Evolutionary conservation across 2,113 vertebrate species (phyloP).

Genomic region (Pimephales promelas): DNA sequence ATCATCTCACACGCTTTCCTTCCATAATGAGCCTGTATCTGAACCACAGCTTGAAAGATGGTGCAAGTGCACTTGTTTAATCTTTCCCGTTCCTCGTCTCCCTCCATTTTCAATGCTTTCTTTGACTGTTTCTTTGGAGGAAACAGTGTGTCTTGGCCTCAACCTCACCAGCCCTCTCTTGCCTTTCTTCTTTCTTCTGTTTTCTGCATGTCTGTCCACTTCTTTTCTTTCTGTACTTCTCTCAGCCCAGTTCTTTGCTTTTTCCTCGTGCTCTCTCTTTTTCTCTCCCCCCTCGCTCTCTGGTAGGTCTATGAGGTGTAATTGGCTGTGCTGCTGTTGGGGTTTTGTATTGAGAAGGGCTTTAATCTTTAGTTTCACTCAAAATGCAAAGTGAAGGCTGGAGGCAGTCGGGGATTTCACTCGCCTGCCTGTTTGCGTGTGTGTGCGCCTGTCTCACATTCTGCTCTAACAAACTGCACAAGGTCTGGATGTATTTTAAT

Average conservation of each 20-base stretch:
- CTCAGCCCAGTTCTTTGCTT: conserved; percentile 34
- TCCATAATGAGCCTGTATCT: conserved; percentile 54
- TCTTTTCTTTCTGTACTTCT: conserved; percentile 31
- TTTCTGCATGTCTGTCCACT: conserved; percentile 27
- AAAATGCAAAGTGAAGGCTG: conserved; percentile 68
- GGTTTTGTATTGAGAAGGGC: conserved; percentile 61
- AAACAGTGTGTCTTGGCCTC: not conserved
- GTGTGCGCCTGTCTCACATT: conserved; percentile 29
- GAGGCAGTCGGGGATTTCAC: conserved; percentile 60
- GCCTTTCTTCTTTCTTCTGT: not conserved
- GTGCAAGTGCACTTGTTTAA: conserved; percentile 49
- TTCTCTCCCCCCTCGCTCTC: conserved; percentile 17
- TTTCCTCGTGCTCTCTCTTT: conserved; percentile 12
- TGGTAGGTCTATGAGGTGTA: conserved; percentile 60
- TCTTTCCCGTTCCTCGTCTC: conserved; percentile 37
- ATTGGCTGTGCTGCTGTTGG: conserved; percentile 58
- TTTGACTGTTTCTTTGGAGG: not conserved
- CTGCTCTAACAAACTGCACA: conserved; percentile 36
- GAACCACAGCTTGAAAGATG: conserved; percentile 46
- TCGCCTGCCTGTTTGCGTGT: conserved; percentile 38
- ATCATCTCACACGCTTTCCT: not conserved
- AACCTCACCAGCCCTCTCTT: not conserved
- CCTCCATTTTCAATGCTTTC: conserved; percentile 15
- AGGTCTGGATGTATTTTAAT: conserved; percentile 37
- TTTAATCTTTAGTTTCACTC: conserved; percentile 76